Base-by-base conservation (phyloP, 1,140 invertebrate genomes). In the Holcopasites calliopsidis region DNA sequence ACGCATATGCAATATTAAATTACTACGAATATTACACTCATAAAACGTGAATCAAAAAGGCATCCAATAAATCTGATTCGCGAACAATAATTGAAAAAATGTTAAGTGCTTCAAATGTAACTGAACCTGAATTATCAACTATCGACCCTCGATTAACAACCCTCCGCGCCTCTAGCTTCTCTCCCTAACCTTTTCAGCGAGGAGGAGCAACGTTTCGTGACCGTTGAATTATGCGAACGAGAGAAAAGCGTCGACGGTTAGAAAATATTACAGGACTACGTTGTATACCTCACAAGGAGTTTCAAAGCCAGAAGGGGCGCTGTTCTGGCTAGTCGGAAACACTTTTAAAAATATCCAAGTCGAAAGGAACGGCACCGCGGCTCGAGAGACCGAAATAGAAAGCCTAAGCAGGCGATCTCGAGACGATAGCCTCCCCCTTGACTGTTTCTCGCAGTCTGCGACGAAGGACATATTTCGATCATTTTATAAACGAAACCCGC, bases 331-430 rank as follows among this genome's bases (percentile, higher is more conserved):
- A 31, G 57, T 62, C 76, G 62, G 76, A 73, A 74, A 54, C 61
- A n/a, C 58, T 55, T 50, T 80, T 64, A 80, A 80, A 78, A 80
- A 80, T 80, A 78, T 74, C 76, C 76, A 21, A 4, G 75, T 49
- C 40, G 40, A 21, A 47, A 69, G 64, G 65, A 55, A 49, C 38
- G 47, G 40, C 58, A 31, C 8, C 44, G 49, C 40, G 26, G 2
- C 11, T 40, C 33, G 50, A 44, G 40, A 10, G 52, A 65, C 50
- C n/a, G 60, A 73, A 64, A 73, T 54, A 73, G 70, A 62, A 50
- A 47, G 47, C 26, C 50, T 2, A 42, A 49, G 26, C 35, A 1
- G 47, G 42, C 33, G 65, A 52, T 18, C n/a, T 35, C 18, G 3
- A 38, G 69, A 40, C 21, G 23, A 26, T 33, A 38, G 18, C 7